Evolutionary conservation across 2,113 vertebrate genomes (phyloP).

Genomic region (Corydoras maculifer): DNA sequence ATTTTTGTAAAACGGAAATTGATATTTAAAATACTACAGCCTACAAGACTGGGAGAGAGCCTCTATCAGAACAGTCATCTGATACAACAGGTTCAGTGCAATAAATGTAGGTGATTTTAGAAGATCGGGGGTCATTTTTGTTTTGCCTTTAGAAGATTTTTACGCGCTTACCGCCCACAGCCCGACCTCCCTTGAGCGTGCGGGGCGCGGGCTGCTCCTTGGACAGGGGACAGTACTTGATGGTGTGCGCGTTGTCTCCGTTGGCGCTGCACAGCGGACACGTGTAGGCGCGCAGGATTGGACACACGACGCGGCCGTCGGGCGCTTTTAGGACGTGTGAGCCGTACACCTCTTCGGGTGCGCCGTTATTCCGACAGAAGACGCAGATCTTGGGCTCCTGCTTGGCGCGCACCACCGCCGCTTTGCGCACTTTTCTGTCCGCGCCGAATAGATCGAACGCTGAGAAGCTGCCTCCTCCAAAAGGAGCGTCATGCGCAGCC

Average conservation of each 20-base stretch:
- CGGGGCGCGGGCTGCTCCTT: slow-evolving; percentile 71
- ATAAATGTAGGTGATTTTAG: slow-evolving; percentile 56
- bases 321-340: slow-evolving; percentile 76
- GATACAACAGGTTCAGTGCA: slow-evolving; percentile 71
- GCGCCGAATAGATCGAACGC: slow-evolving; percentile 67
- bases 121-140: slow-evolving; percentile 15
- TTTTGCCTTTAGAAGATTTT: slow-evolving; percentile 65
- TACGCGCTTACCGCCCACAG: slow-evolving; percentile 74
- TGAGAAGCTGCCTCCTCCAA: slow-evolving; percentile 61
- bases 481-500: slow-evolving; percentile 56
- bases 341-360: slow-evolving; percentile 74
- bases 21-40: slow-evolving; percentile 45
- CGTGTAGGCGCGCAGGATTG: slow-evolving; percentile 73
- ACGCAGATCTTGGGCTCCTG: slow-evolving; percentile 77
- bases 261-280: slow-evolving; percentile 77
- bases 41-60: slow-evolving; percentile 54
- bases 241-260: slow-evolving; percentile 76
- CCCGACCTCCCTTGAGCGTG: slow-evolving; percentile 71
- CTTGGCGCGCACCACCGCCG: slow-evolving; percentile 58
- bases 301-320: slow-evolving; percentile 72
- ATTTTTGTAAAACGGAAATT: slow-evolving; percentile 54
- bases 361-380: slow-evolving; percentile 77
- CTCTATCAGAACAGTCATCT: slow-evolving; percentile 69
- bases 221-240: slow-evolving; percentile 78
- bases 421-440: slow-evolving; percentile 67